Evolutionary conservation across 2,797 vertebrate species (phyloP), one percentile per base, ranked within the genome.

Genomic region (Scolopax rusticola): DNA sequence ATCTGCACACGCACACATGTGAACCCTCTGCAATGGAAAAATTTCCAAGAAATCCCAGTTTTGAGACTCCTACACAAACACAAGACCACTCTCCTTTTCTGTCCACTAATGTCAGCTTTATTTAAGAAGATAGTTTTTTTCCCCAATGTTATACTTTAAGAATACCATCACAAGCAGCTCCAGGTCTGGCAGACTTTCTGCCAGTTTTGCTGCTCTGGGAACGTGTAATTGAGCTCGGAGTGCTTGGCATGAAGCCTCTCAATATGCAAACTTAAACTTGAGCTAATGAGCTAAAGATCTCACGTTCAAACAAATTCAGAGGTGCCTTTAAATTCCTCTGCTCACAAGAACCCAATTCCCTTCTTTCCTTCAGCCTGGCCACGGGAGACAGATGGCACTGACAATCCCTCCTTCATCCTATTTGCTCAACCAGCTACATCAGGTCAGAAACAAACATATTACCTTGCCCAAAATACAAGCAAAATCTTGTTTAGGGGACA

Each of bases 191-290:
- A 3, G 59, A 90, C 56, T 92, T 88, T 64, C 47, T 95, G 77
- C 40, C 91, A 88, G 80, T 41, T 84, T 24, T 70, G 77, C 64
- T 82, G 90, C 80, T 90, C 85, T 84, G 86, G 91, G 88, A 90
- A 85, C 87, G 50, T 88, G 63, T 65, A 91, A 76, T 76, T 87
- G 75, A 77, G 70, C 71, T 73, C 16, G 5, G 53, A 93, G 57
- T 5, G 60, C 21, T 43, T 89, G 82, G 91, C 87, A 51, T 10
- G 54, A 54, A 86, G 93, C 43, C 79, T 69, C 89, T 28, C 63
- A 60, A 90, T 45, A 65, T 64, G 77, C 67, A 84, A 90, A 90
- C 79, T 45, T 65, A 53, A 75, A n/a, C 77, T 54, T 76, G 43
- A 91, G 43, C 41, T 18, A 36, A 81, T 19, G 45, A 90, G 86